These are phyloP conservation scores for Carpatolechia fugitivella DNA, from an alignment of 2,888 invertebrate species.

Conservation along the genomic window DNA sequence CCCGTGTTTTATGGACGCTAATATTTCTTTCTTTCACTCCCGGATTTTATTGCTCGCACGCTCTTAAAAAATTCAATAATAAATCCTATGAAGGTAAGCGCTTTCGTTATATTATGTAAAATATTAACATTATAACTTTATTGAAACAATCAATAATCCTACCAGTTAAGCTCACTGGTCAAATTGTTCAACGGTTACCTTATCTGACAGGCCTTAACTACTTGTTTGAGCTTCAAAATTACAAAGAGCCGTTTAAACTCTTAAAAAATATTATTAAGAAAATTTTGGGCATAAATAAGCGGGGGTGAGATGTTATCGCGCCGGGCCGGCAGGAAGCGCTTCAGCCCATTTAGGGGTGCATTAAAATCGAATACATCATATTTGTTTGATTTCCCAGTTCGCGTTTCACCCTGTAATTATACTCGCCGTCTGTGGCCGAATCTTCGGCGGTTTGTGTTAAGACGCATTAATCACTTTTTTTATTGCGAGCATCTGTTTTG, in stretches of 20 bases:
- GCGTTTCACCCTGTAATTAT: constrained; percentile 78
- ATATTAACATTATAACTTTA: constrained; percentile 13
- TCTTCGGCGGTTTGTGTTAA: constrained; percentile 68
- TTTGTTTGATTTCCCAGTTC: constrained; percentile 80
- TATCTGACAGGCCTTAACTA: constrained; percentile 59
- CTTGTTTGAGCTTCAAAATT: constrained; percentile 60
- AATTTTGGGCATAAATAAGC: constrained; percentile 66
- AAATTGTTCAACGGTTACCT: constrained; percentile 58
- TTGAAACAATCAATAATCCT: constrained; percentile 35
- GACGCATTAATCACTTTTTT: constrained; percentile 77
- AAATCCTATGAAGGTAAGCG: constrained; percentile 26
- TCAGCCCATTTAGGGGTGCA: constrained; percentile 78
- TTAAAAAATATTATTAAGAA: constrained; percentile 49
- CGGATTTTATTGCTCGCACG: constrained; percentile 44
- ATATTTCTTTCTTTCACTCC: constrained; percentile 60
- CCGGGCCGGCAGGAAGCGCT: constrained; percentile 72
- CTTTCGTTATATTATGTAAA: constrained; percentile 9
- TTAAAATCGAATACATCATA: constrained; percentile 81
- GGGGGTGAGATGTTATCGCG: constrained; percentile 69
- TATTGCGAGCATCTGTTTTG: constrained; percentile 73
- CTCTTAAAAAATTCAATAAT: constrained; percentile 41
- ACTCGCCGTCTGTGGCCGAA: constrained; percentile 72
- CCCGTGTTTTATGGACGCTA: constrained; percentile 54
- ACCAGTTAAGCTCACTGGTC: constrained; percentile 33
- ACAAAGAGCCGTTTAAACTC: too few relatives aligned